A percentile compares a stretch with the other conserved stretches of the same genome.
Evolutionary conservation across 92 coral and sea anemone genomes (phyloP).

Genomic region (Paramuricea clavata): DNA sequence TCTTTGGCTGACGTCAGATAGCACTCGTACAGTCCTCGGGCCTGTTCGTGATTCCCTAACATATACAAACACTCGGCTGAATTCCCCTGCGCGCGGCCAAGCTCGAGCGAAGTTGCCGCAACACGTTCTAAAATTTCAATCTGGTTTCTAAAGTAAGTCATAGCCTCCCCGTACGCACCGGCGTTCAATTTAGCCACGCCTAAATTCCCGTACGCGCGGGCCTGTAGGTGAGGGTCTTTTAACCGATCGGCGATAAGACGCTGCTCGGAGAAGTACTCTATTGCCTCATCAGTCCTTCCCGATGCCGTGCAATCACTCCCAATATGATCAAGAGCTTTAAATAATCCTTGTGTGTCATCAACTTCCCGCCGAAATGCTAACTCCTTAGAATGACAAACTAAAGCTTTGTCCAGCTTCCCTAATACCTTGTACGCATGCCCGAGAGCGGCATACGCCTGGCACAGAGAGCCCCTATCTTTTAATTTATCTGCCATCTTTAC

Average conservation of each 20-base stretch:
- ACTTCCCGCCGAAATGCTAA: conserved; percentile 71
- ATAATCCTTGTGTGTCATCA: conserved; percentile 76
- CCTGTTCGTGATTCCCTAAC: conserved; percentile 85
- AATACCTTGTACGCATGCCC: conserved; percentile 89
- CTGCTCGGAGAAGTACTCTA: conserved; percentile 83
- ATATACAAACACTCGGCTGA: conserved; percentile 85
- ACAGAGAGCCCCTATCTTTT: conserved; percentile 71
- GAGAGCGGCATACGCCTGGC: conserved; percentile 88
- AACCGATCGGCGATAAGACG: conserved; percentile 80
- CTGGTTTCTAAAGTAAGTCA: conserved; percentile 86
- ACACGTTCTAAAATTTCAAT: conserved; percentile 81
- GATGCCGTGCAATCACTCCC: conserved; percentile 79
- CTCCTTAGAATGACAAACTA: conserved; percentile 81
- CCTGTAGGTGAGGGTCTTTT: conserved; percentile 75
- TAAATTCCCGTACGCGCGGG: conserved; percentile 85
- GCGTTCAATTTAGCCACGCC: conserved; percentile 82
- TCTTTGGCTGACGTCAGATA: conserved; percentile 90
- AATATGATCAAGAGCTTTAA: conserved; percentile 85
- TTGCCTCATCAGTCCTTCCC: conserved; percentile 78
- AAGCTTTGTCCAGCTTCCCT: conserved; percentile 81
- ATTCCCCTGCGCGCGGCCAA: conserved; percentile 95
- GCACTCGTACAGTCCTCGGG: conserved; percentile 78
- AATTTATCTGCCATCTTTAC: conserved; percentile 81
- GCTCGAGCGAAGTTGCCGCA: conserved; percentile 81
- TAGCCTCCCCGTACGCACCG: conserved; percentile 80